Conservation (phyloP, 2,888 invertebrate species). For the Patella pellucida region DNA sequence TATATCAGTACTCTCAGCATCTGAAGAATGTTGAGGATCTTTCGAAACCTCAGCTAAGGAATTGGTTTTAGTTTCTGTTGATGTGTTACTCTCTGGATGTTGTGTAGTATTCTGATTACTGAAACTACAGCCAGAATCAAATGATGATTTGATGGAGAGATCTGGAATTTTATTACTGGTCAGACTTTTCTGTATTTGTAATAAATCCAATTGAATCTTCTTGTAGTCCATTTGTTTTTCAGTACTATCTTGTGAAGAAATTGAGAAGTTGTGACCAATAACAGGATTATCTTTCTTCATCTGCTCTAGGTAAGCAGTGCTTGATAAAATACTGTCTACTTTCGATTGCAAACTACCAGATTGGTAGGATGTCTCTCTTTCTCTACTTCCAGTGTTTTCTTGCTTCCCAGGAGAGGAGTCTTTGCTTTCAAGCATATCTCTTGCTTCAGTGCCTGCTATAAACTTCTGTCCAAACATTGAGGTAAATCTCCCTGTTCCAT, state of each 20-base stretch:
- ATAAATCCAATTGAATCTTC: conserved; percentile 59
- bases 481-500: too few species aligned
- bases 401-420: too few species aligned
- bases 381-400: too few species aligned
- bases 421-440: too few species aligned
- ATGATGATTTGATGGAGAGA: conserved; percentile 20
- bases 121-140: too few species aligned
- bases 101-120: too few species aligned
- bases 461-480: too few species aligned
- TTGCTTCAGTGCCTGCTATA: too few species aligned
- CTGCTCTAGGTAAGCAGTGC: conserved; percentile 32
- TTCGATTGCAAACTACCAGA: conserved; percentile 23
- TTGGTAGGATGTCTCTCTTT: too few species aligned
- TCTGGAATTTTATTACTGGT: conserved; percentile 29
- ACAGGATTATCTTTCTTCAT: conserved; percentile 10
- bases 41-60: not conserved
- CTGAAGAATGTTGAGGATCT: conserved; percentile 27
- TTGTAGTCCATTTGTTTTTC: conserved; percentile 50
- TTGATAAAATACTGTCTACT: conserved; percentile 30
- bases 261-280: not conserved
- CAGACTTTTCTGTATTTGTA: conserved; percentile 63
- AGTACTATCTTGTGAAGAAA: conserved; percentile 9
- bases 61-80: too few species aligned
- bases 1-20: conserved; percentile 44
- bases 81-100: too few species aligned